These are phyloP conservation scores for Vanessa atalanta DNA, from an alignment of 1,140 invertebrate species.

Conservation along the genomic window DNA sequence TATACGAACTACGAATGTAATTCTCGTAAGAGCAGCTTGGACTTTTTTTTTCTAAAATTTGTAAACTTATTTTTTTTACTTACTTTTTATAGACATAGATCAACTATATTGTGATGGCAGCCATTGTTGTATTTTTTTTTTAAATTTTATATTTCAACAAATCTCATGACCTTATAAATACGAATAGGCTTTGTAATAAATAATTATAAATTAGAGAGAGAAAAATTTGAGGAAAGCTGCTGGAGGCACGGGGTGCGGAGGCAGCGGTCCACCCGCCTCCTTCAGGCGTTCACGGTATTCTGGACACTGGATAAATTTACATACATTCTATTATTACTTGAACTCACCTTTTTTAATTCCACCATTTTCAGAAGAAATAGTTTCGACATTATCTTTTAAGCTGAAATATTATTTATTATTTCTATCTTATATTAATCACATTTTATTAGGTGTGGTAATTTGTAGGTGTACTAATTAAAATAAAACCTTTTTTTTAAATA, in stretches of 20 bases:
- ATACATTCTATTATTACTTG: too few species aligned
- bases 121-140: background rate
- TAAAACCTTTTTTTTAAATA: too few species aligned
- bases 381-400: too few species aligned
- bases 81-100: background rate
- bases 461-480: too few species aligned
- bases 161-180: background rate
- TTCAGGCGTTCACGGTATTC: constrained; percentile 89
- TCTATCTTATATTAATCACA: too few species aligned
- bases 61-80: background rate
- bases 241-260: constrained; percentile 91
- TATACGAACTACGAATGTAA: background rate
- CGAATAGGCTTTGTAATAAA: constrained; percentile 14
- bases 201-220: constrained; percentile 84
- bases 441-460: too few species aligned
- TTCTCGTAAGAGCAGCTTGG: background rate
- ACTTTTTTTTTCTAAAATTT: background rate
- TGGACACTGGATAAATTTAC: constrained; percentile 80
- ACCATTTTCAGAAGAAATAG: too few species aligned
- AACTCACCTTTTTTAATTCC: too few species aligned
- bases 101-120: constrained; percentile 12
- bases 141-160: constrained; percentile 11
- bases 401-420: too few species aligned
- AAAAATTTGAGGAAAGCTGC: constrained; percentile 95
- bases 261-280: constrained; percentile 88